Conservation (phyloP, 92 coral and sea anemone species). For the Desmophyllum pertusum region DNA sequence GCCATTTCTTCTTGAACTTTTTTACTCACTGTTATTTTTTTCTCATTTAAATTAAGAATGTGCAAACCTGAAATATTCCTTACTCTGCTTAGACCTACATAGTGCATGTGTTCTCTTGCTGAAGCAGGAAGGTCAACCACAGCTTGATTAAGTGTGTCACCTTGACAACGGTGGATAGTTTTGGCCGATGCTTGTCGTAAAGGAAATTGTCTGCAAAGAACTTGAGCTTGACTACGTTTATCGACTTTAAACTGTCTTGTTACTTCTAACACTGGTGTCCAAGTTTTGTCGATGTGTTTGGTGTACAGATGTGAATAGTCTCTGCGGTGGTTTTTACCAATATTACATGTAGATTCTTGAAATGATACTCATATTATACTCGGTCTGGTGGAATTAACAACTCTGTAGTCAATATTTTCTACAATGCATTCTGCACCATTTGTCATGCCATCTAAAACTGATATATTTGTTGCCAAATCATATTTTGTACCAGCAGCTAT, state of each 20-base stretch:
- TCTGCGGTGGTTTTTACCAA: constrained; percentile 33
- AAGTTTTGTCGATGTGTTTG: constrained; percentile 28
- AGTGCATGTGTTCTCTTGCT: constrained; percentile 66
- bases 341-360: constrained; percentile 15
- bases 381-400: constrained; percentile 53
- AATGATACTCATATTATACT: constrained; percentile 77
- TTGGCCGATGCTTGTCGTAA: constrained; percentile 75
- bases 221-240: constrained; percentile 51
- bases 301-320: constrained; percentile 46
- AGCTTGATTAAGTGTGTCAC: constrained; percentile 45
- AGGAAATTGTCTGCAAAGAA: constrained; percentile 74
- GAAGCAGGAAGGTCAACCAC: constrained; percentile 71
- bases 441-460: constrained; percentile 54
- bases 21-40: constrained; percentile 60
- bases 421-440: constrained; percentile 69
- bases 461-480: constrained; percentile 69
- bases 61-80: constrained; percentile 63
- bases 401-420: constrained; percentile 64
- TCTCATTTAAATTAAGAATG: constrained; percentile 69
- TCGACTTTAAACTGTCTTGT: constrained; percentile 67
- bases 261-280: constrained; percentile 71
- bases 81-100: constrained; percentile 71
- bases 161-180: constrained; percentile 74
- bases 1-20: constrained; percentile 69
- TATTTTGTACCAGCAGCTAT: constrained; percentile 64